Conservation (phyloP, 2,113 vertebrate genomes). For the Macrotis lagotis region DNA sequence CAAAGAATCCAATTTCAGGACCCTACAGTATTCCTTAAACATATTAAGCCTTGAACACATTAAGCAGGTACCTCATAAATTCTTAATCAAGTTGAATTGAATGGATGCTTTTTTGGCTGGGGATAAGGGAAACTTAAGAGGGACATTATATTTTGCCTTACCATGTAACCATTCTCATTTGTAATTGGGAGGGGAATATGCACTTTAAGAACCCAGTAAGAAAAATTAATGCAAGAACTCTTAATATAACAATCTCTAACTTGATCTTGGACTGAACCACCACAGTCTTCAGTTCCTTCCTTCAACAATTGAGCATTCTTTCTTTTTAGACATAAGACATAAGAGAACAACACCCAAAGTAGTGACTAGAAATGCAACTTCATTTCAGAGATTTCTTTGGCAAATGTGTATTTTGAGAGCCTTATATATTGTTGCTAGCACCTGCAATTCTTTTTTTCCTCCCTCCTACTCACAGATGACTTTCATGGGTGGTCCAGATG, state of each 20-base stretch:
- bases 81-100: neutral
- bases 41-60: neutral
- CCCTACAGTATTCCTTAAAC: neutral
- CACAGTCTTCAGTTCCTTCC: neutral
- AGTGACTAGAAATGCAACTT: neutral
- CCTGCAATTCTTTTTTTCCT: neutral
- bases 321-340: neutral
- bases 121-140: too few relatives aligned
- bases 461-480: neutral
- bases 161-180: neutral
- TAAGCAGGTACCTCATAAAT: neutral
- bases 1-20: neutral
- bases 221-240: neutral
- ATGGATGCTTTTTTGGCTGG: neutral
- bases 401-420: neutral
- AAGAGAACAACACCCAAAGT: fast-evolving
- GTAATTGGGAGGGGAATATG: neutral
- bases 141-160: neutral
- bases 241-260: neutral
- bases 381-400: neutral
- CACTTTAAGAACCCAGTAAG: neutral
- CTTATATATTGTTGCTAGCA: neutral
- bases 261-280: neutral
- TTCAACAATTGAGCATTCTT: neutral
- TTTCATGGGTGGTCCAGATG: slow-evolving; percentile 19